Base-by-base conservation (phyloP, 2,888 invertebrate genomes). In the Tenthredo livida region DNA sequence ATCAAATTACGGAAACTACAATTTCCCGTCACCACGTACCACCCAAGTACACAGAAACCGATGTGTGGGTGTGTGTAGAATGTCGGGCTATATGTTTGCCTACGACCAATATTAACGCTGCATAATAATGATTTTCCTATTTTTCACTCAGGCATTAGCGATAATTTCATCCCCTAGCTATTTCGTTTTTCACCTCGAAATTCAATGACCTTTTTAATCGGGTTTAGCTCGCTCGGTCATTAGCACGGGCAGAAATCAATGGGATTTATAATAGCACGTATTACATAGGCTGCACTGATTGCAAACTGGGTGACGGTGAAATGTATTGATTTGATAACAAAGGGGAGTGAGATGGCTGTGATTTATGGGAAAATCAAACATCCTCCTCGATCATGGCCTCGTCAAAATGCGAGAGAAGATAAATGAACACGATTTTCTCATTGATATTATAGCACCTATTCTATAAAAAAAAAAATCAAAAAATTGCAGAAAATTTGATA, bases 1-100 rank as follows among this genome's bases (percentile, higher is more conserved):
- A 80, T 75, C 85, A 85, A 88, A 86, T 86, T 86, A 85, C 88
- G 88, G 88, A 88, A 88, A 88, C 88, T 87, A 88, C 88, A 86
- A 87, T 87, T 86, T 83, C 83, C 83, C 67, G 83, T 83, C 83
- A 65, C 82, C 65, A 75, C 75, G 54, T 25, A 29, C 29, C 17
- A 21, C 43, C 43, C 12, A 40, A 25, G 21, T 43, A 25, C 47
- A 73, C 40, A 73, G 12, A 21, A 72, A 25, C 73, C 54, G 54
- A 54, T n/a, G n/a, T 54, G n/a, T 54, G 54, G 17, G n/a, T 1
- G n/a, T n/a, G 54, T 54, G 54, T n/a, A 17, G 54, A 54, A 40
- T 40, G 40, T 21, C 40, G 0, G 61, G 3, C 10, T 9, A 12
- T 9, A 12, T 61, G 25, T 61, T 61, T 61, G 25, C 25, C 25